Percentiles rank a stretch among this genome's conserved stretches.
phyloP scores from a whole-genome alignment of 2,113 vertebrate genomes.

The Channa maculata region DNA sequence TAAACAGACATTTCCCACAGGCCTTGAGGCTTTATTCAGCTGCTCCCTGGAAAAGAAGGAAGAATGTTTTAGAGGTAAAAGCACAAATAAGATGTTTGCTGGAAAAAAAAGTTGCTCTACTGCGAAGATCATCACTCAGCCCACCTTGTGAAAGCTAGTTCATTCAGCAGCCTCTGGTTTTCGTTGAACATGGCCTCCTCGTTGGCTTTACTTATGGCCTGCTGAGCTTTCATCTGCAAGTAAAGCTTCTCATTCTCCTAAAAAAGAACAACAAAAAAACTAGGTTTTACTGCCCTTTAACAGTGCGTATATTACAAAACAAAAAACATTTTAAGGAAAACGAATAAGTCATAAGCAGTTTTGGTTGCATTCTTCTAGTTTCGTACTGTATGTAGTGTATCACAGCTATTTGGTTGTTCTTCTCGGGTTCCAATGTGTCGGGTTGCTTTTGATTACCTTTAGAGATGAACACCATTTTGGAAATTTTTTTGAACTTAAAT shows the following conservation, averaged over 20 bases:
- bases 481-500: no score
- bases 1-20: constrained; percentile 63
- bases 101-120: not conserved
- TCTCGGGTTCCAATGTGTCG: no score
- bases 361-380: no score
- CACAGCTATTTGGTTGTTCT: no score
- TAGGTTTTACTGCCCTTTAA: not conserved
- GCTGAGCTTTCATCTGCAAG: constrained; percentile 89
- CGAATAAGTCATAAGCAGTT: no score
- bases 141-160: constrained; percentile 87
- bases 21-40: constrained; percentile 75
- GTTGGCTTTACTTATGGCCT: constrained; percentile 87
- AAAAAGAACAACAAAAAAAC: not conserved
- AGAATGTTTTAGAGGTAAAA: not conserved
- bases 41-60: constrained; percentile 82
- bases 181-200: constrained; percentile 93
- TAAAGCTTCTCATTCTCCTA: constrained; percentile 95
- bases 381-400: no score
- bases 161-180: constrained; percentile 88
- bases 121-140: constrained; percentile 16
- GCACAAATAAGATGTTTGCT: no score
- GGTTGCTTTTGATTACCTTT: no score
- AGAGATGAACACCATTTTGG: no score
- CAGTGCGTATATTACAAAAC: not conserved
- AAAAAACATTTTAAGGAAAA: no score